Percentiles rank a stretch among this genome's conserved stretches.
phyloP scores from a whole-genome alignment of 2,113 vertebrate species.

The Marmota monax region DNA sequence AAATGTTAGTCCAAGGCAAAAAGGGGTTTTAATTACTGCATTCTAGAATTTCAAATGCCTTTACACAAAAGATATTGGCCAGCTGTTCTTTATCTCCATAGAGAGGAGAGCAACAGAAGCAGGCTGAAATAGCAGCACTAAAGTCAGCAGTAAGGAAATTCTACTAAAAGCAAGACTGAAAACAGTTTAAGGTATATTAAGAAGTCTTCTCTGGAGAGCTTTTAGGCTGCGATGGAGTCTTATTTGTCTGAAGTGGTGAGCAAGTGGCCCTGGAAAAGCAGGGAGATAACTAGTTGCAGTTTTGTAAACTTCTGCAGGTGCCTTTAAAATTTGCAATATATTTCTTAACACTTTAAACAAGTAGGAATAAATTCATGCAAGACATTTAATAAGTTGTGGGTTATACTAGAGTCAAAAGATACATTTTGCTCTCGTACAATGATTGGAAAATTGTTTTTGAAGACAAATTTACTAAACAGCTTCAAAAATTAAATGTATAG shows the following conservation, averaged over 20 bases:
- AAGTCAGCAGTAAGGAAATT: not conserved
- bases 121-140: not conserved
- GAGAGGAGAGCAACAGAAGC: not conserved
- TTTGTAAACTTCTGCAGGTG: not conserved
- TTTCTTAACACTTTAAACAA: not conserved
- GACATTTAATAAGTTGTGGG: not conserved
- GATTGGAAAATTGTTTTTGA: not conserved
- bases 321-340: not conserved
- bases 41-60: slow-evolving; percentile 34
- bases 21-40: slow-evolving; percentile 53
- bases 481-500: not conserved
- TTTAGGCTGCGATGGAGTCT: not conserved
- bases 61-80: slow-evolving; percentile 22
- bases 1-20: slow-evolving; percentile 68
- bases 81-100: slow-evolving; percentile 55
- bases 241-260: not conserved
- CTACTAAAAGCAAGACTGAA: not conserved
- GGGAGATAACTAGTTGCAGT: not conserved
- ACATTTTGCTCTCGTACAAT: not conserved
- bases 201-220: not conserved
- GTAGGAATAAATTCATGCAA: not conserved
- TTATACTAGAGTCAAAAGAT: not conserved
- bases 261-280: not conserved
- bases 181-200: not conserved
- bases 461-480: not conserved